These are phyloP conservation scores for Danio tinwini DNA, from an alignment of 2,797 vertebrate genomes.

Conservation along the genomic window DNA sequence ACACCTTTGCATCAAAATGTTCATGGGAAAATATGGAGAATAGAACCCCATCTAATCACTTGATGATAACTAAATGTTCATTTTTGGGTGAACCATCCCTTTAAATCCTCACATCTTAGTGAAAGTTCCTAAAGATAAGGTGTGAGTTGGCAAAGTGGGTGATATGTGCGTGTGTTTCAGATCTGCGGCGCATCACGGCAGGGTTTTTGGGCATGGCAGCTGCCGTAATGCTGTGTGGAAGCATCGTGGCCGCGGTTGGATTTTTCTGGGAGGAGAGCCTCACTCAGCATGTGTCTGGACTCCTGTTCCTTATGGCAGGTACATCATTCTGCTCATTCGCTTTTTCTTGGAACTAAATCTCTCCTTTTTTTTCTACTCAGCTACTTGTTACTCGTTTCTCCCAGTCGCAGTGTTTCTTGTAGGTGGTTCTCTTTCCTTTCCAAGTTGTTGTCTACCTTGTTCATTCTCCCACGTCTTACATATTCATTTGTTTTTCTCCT, in stretches of 20 bases:
- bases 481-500: slow-evolving; percentile 5
- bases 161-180: slow-evolving; percentile 63
- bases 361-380: neutral
- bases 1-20: too few species aligned
- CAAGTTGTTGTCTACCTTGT: slow-evolving; percentile 30
- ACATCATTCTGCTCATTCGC: slow-evolving; percentile 38
- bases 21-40: too few species aligned
- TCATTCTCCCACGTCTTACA: slow-evolving; percentile 30
- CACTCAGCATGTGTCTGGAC: slow-evolving; percentile 84
- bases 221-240: slow-evolving; percentile 84
- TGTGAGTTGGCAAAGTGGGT: slow-evolving; percentile 52
- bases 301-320: slow-evolving; percentile 91
- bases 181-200: slow-evolving; percentile 83
- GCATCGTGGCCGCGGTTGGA: slow-evolving; percentile 80
- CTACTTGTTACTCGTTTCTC: slow-evolving; percentile 15
- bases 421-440: slow-evolving; percentile 35
- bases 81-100: neutral
- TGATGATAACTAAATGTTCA: neutral
- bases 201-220: slow-evolving; percentile 86
- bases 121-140: slow-evolving; percentile 49
- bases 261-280: slow-evolving; percentile 90
- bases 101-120: slow-evolving; percentile 32
- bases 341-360: neutral
- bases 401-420: neutral
- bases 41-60: too few species aligned